Evolutionary conservation across 2,797 vertebrate species (phyloP), one percentile per base, ranked within the genome.

Genomic region (Gallinago stenura): DNA sequence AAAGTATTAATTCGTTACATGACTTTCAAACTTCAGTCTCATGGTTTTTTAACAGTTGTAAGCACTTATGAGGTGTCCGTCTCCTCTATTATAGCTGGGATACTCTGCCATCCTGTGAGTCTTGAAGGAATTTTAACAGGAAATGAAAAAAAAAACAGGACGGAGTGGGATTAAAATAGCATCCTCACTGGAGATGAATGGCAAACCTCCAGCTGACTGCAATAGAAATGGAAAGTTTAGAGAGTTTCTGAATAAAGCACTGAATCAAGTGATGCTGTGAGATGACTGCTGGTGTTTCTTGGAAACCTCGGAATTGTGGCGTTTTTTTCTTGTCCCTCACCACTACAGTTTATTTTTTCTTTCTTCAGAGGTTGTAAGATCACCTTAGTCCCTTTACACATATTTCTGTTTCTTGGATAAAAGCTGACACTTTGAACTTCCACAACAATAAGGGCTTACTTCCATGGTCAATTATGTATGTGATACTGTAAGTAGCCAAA

Each of bases 261-360:
- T 54, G 60, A n/a, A 54, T 53, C 10, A 25, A 65, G 56, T 33
- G 39, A 46, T 54, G 15, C 30, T 58, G 12, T 48, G 57, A 54
- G 66, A 61, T 33, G 58, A 6, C 28, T 68, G 33, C 35, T 83
- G 39, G 6, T 56, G n/a, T 45, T 80, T 61, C 51, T n/a, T 22
- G 21, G 46, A n/a, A 31, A 81, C 9, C 31, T 83, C 30, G n/a
- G 13, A 60, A 19, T 41, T 2, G 6, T 6, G 0, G 1, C 10
- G 9, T 25, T 57, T 86, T 80, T 89, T 51, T 46, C 69, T 62
- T 12, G 0, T 54, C 20, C 20, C 12, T 46, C 31, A n/a, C 15
- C 20, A 22, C 26, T 58, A 12, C 64, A 54, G 13, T 68, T 20
- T 58, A 9, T 35, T 78, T 89, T 37, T 71, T 1, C 10, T 46